Base-by-base conservation (phyloP, 2,888 invertebrate genomes). In the Patella depressa region DNA sequence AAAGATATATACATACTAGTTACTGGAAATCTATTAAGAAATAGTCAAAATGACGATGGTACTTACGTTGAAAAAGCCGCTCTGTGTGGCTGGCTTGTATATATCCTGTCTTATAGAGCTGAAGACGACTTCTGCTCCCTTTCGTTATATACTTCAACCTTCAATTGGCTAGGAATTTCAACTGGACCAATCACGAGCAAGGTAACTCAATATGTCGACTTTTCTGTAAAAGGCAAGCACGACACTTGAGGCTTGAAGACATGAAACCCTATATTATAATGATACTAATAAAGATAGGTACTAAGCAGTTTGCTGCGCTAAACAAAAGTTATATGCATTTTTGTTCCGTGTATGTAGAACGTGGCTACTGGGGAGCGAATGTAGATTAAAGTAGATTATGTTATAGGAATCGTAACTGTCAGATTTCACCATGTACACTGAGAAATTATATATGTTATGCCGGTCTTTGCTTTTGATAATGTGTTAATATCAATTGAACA, bases 191-290 rank as follows among this genome's bases (percentile, higher is more conserved):
- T 65, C 65, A 24, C 19, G 24, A 65, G 65, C 65, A 24, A 19
- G 24, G 65, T 24, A 65, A 65, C 19, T 14, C 24, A 19, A 65
- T 19, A 65, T 24, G 65, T 24, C 65, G 4, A 24, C 19, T 65
- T 65, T 65, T 65, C 65, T 65, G 65, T 65, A 65, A 65, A 65
- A 65, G 65, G 65, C 65, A 65, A 65, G 65, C 65, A 65, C 65
- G 65, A 65, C 65, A 65, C 19, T 65, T 24, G 65, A 65, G 24
- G 65, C 65, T 24, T 65, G 65, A 65, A 65, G 65, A 65, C 65
- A 65, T 65, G 65, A 65, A 65, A 65, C 24, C 24, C 65, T 65
- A 65, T 65, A 65, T 65, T 65, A 24, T 65, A 65, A 65, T 24
- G 65, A 65, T 65, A 65, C 65, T 65, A 24, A 65, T 65, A 65